Evolutionary conservation across 2,113 vertebrate genomes (phyloP), one percentile per base, ranked within the genome.

Genomic region (Sylvilagus bachmani): DNA sequence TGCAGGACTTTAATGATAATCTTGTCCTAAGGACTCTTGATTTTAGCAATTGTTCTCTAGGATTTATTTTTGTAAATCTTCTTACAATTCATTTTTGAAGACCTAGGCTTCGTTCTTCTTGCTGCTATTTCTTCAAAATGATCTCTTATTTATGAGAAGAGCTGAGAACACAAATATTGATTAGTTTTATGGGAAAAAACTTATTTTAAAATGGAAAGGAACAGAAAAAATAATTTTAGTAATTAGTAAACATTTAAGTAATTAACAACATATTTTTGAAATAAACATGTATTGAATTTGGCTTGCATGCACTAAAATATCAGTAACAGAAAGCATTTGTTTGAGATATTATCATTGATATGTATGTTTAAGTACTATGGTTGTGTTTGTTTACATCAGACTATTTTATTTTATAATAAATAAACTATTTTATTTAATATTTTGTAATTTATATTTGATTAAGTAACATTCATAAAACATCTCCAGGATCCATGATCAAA

Each of bases 31-130:
- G 29, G 55, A 4, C 2, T 13, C 24, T 74, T 83, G 49, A 66
- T 77, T 44, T 70, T 38, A 90, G 66, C 90, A 92, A 87, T 49
- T 67, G 27, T 3, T 38, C 27, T 70, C 69, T 70, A 58, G 38
- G 38, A 64, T 90, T 92, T 89, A 51, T 83, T 74, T 90, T 94
- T 61, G 51, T 29, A 77, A 92, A 87, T 90, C 49, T 21, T 51
- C 86, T 90, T 86, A 94, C 8, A 73, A 33, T 79, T 66, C n/a
- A 84, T 88, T 95, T 6, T 53, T 49, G 4, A 73, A 85, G n/a
- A 86, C 12, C 21, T 13, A 66, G 21, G 2, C 16, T 12, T 75
- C n/a, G 22, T 44, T 81, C 27, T 91, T 75, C 4, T 75, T 44
- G 22, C 10, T 44, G 3, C 25, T 61, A 25, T 33, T 78, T 92